These are phyloP conservation scores for Drosophila mercatorum DNA, from an alignment of 2,888 invertebrate genomes.

Conservation along the genomic window DNA sequence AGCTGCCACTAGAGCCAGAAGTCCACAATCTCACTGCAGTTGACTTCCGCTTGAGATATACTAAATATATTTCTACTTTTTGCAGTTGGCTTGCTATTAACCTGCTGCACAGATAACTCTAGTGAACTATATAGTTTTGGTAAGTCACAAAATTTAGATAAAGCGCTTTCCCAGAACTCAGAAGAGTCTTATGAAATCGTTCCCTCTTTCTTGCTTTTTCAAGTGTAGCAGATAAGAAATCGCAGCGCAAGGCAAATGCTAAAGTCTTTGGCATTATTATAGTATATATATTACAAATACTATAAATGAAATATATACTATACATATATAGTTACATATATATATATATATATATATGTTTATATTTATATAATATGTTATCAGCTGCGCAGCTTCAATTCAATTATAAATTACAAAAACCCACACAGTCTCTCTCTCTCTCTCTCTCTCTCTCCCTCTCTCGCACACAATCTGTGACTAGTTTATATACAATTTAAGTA, in stretches of 20 bases:
- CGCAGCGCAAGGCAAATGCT: not conserved
- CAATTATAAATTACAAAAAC: conserved; percentile 37
- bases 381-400: conserved; percentile 45
- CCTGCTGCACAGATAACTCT: not conserved
- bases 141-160: not conserved
- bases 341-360: conserved; percentile 4
- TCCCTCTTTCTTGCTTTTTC: not conserved
- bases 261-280: not conserved
- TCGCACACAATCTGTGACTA: conserved; percentile 8
- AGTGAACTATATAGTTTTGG: not conserved
- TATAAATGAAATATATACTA: not conserved
- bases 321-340: too few relatives aligned
- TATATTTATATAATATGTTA: conserved; percentile 23
- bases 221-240: conserved; percentile 8
- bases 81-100: not conserved
- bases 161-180: too few relatives aligned
- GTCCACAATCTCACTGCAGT: too few relatives aligned
- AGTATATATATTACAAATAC: not conserved
- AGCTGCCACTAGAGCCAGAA: not conserved
- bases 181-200: too few relatives aligned
- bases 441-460: not conserved
- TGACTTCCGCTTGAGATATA: not conserved
- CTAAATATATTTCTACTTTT: not conserved
- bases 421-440: not conserved
- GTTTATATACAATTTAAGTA: conserved; percentile 24